Percentiles rank a stretch among this genome's conserved stretches.
Evolutionary conservation across 2,888 invertebrate species (phyloP).

Genomic region (Cryptus armator): DNA sequence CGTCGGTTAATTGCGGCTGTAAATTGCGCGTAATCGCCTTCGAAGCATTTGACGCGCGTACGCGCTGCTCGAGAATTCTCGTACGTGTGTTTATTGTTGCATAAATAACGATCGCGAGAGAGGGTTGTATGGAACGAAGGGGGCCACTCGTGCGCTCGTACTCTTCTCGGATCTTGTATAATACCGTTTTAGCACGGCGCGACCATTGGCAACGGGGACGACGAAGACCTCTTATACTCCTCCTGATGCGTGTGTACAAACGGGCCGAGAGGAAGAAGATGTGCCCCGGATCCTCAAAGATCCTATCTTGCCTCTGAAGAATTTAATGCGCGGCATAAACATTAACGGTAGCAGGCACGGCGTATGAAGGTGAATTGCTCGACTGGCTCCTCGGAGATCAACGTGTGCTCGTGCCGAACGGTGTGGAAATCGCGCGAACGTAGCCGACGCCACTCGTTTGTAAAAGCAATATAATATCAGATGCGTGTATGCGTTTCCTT

Average conservation of each 20-base stretch:
- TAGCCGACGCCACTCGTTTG: conserved; percentile 25
- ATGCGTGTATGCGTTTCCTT: neutral
- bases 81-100: conserved; percentile 35
- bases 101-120: conserved; percentile 21
- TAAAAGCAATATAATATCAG: conserved; percentile 30
- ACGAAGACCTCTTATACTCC: neutral
- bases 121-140: neutral
- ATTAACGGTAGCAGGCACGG: conserved; percentile 52
- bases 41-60: conserved; percentile 6
- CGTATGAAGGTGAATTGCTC: conserved; percentile 6
- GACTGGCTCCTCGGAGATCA: neutral
- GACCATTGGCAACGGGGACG: neutral
- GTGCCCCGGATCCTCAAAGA: conserved; percentile 50
- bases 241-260: neutral
- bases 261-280: conserved; percentile 30
- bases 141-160: neutral
- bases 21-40: conserved; percentile 27
- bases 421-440: conserved; percentile 42
- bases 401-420: conserved; percentile 18
- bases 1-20: conserved; percentile 37
- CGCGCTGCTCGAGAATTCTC: neutral
- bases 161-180: conserved; percentile 10
- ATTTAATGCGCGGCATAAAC: conserved; percentile 58
- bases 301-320: conserved; percentile 39
- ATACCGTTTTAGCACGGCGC: conserved; percentile 38